Evolutionary conservation across 2,797 vertebrate species (phyloP).

Genomic region (Ciconia nigra): DNA sequence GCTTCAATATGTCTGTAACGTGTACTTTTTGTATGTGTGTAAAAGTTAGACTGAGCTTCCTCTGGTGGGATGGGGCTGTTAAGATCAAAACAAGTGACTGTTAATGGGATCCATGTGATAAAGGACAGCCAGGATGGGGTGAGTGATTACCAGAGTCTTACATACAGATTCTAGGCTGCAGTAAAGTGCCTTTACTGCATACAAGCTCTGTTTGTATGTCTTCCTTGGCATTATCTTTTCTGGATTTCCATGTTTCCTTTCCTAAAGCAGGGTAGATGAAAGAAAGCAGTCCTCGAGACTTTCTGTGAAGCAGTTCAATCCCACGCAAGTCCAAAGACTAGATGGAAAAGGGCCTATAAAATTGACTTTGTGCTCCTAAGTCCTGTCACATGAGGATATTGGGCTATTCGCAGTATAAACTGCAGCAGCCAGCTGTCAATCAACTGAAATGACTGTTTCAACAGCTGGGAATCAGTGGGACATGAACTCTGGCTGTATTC

Average conservation of each 20-base stretch:
- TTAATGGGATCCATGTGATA: background rate
- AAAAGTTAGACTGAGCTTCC: background rate
- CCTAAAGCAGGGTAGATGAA: background rate
- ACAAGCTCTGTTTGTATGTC: background rate
- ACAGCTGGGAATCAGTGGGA: conserved; percentile 58
- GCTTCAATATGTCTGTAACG: background rate
- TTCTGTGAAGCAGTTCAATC: background rate
- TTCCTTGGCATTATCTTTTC: background rate
- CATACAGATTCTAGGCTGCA: background rate
- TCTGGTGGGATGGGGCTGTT: background rate
- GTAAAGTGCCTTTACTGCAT: background rate
- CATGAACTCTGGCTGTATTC: conserved; percentile 23
- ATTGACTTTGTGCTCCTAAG: background rate
- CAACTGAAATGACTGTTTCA: conserved; percentile 56
- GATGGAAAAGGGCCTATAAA: background rate
- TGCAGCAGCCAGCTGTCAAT: conserved; percentile 53
- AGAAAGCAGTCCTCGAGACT: background rate
- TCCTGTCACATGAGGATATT: conserved; percentile 30
- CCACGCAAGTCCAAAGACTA: background rate
- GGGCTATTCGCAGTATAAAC: background rate
- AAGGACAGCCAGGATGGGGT: background rate
- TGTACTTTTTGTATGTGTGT: background rate
- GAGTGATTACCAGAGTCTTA: background rate
- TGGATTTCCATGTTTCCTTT: background rate
- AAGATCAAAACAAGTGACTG: background rate